phyloP scores from a whole-genome alignment of 2,888 invertebrate genomes.

The Nebria brevicollis region DNA sequence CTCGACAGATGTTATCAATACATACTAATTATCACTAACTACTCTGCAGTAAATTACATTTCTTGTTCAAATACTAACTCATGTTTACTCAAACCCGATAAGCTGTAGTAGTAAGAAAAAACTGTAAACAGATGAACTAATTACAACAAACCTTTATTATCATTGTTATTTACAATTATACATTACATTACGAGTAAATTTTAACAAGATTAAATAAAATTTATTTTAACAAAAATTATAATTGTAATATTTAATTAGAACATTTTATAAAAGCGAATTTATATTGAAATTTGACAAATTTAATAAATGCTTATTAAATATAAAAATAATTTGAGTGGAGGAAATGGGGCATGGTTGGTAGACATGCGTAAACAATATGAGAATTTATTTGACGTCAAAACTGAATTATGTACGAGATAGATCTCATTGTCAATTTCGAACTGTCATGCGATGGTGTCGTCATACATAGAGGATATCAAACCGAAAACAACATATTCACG shows the following conservation, averaged over 20 bases:
- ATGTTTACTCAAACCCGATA: neutral
- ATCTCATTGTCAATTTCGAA: slow-evolving; percentile 42
- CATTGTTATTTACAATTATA: too few species aligned
- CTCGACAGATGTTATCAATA: slow-evolving; percentile 28
- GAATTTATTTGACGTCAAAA: slow-evolving; percentile 37
- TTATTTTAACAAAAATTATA: too few species aligned
- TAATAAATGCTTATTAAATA: neutral
- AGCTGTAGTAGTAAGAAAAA: neutral
- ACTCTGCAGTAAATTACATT: neutral
- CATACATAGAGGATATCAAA: slow-evolving; percentile 28
- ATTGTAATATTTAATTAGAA: too few species aligned
- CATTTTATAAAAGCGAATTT: too few species aligned
- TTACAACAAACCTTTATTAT: too few species aligned
- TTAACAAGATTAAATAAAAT: too few species aligned
- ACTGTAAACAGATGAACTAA: too few species aligned
- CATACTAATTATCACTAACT: slow-evolving; percentile 12
- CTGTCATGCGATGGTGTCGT: slow-evolving; percentile 29
- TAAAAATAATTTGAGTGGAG: neutral
- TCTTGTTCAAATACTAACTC: neutral
- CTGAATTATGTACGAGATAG: slow-evolving; percentile 37
- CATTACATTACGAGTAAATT: too few species aligned
- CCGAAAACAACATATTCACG: slow-evolving; percentile 31
- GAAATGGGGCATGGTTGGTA: neutral
- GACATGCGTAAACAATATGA: neutral
- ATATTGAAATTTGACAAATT: neutral